Base-by-base conservation (phyloP, 2,113 vertebrate species). In the Petaurus breviceps region DNA sequence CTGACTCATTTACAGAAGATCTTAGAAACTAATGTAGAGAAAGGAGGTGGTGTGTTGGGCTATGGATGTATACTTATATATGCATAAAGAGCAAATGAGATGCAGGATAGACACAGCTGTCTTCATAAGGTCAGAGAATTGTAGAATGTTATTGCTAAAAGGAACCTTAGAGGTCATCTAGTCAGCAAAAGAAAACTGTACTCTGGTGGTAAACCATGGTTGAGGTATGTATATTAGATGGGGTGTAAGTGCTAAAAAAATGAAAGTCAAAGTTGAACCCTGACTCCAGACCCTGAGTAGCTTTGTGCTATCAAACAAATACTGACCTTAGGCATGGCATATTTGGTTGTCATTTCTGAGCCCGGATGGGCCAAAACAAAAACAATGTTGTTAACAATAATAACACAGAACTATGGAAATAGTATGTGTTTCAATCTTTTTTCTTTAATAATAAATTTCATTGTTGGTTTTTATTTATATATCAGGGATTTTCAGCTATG, bases 21-120 rank as follows among this genome's bases (percentile, higher is more conserved):
- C 53, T 94, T 92, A 37, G 89, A 97, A 89, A 49, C 28, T 96
- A 14, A 14, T 84, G 37, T 26, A 51, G 26, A 51, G n/a, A 90
- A 47, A 55, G 89, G 31, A 91, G 28, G 24, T 26, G 25, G n/a
- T 52, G n/a, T 97, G 26, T n/a, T 28, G 24, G 1, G 23, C 93
- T n/a, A 52, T 49, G 50, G 31, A 37, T n/a, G 2, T 90, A 10
- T 96, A 3, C 43, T 84, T 52, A 28, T 0, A 2, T 24, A 95
- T 23, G 8, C 24, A 90, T 51, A 55, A 47, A 93, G 57, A 95
- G 28, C 50, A 53, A 26, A 14, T 7, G 23, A 5, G n/a, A 43
- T 43, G 25, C 3, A 47, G 26, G 3, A 19, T 19, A 0, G 0
- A 52, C n/a, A 57, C 31, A 68, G 1, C 14, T 37, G 11, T 37